Evolutionary conservation across 2,888 invertebrate species (phyloP), one percentile per base, ranked within the genome.

Genomic region (Cheilosia urbana): DNA sequence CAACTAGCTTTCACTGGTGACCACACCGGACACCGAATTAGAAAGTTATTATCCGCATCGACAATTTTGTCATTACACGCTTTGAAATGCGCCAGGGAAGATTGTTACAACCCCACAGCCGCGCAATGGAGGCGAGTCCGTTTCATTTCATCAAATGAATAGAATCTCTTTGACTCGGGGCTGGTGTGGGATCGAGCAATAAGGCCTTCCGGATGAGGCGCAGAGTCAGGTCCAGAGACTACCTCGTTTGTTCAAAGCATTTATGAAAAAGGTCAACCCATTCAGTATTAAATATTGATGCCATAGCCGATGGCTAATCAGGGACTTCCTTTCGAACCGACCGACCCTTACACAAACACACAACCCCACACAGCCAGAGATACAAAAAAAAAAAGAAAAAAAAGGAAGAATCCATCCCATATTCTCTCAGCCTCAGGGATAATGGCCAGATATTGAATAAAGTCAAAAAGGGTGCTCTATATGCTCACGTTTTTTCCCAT

Each of bases 191-290:
- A 60, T 30, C 47, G 6, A 37, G 24, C 17, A 71, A n/a, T 19
- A 79, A 15, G 53, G 30, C 47, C 42, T 78, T 37, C 55, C 69
- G 30, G 24, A 51, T 47, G 40, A 65, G 47, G 55, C 49, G 53
- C 65, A 58, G 51, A 34, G 42, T 34, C 21, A 24, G 13, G 17
- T 55, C 40, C 34, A 42, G 65, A 76, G 69, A 58, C 47, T 63
- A 66, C 60, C 65, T 72, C 57, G 81, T 77, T 77, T 69, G 62
- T 63, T 81, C 62, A 81, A 81, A 85, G 85, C 81, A 81, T 85
- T 85, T 85, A 68, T 81, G 84, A 81, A 85, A 84, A 85, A 79
- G 85, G 85, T 85, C 85, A 85, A 85, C 85, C 81, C 81, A 81
- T 81, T 85, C 85, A 68, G 81, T 77, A 80, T 85, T 81, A 85